Evolutionary conservation across 2,797 vertebrate genomes (phyloP).

Genomic region (Trachurus trachurus): DNA sequence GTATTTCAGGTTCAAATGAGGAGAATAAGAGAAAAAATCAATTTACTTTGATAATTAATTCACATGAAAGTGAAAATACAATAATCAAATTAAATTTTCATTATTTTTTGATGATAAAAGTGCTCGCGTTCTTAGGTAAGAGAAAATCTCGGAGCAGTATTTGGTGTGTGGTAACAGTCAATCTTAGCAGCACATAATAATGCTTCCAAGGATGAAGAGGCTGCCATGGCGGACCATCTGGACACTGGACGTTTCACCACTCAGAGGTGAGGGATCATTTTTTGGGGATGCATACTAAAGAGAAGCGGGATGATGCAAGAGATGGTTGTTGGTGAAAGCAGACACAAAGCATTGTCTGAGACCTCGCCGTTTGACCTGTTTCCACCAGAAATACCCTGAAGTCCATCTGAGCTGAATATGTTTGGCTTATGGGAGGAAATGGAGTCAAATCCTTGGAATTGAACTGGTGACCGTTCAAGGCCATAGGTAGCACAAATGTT

Average conservation of each 20-base stretch:
- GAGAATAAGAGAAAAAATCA: conserved; percentile 1
- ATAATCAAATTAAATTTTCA: not conserved
- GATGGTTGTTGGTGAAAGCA: conserved; percentile 38
- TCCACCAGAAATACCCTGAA: conserved; percentile 26
- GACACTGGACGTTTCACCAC: conserved; percentile 30
- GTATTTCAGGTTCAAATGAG: conserved; percentile 13
- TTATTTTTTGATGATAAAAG: conserved; percentile 6
- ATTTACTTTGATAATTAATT: not conserved
- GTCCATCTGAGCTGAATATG: conserved; percentile 11
- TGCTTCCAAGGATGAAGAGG: conserved; percentile 39
- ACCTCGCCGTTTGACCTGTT: conserved; percentile 15
- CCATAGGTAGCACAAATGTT: conserved; percentile 42
- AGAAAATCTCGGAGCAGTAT: conserved; percentile 6
- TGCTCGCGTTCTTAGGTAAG: not conserved
- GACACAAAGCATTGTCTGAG: conserved; percentile 14
- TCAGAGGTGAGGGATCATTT: conserved; percentile 51
- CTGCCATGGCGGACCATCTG: conserved; percentile 60
- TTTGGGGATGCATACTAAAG: conserved; percentile 48
- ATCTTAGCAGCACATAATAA: conserved; percentile 19
- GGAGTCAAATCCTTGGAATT: conserved; percentile 25
- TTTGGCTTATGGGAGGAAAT: conserved; percentile 3
- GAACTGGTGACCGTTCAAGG: conserved; percentile 22
- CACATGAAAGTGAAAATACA: not conserved
- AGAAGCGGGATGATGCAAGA: conserved; percentile 42
- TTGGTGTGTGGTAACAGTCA: conserved; percentile 12